Base-by-base conservation (phyloP, 2,888 invertebrate genomes). In the Heteromyza rotundicornis region DNA sequence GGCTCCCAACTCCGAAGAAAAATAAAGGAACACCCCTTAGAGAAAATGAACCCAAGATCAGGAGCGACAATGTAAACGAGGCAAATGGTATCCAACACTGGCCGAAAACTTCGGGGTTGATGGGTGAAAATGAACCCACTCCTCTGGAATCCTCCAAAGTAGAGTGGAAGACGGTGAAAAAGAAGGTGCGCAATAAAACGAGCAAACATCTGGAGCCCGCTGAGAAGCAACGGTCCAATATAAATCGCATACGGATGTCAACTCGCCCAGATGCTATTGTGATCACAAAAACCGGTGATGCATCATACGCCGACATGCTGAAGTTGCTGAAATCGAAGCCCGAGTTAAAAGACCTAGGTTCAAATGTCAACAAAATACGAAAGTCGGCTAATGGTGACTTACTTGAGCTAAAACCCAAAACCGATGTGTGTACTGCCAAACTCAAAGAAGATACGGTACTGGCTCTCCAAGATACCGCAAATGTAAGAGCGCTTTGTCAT, bases 341-440 rank as follows among this genome's bases (percentile, higher is more conserved):
- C 8, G 36, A 49, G 27, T 17, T 60, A 5, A 60, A 60, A 24
- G 60, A 60, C n/a, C 32, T 49, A 10, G 55, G 55, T 1, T 54
- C 55, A 24, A 55, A 40, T 17, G 50, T 49, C 2, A 55, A 47
- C 32, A 54, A 23, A 17, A 60, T 55, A 8, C 16, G 60, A 20
- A 55, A 50, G n/a, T 55, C 55, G 2, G 23, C 14, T 14, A 55
- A 55, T 22, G 55, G 49, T 16, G 60, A 55, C 12, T 16, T 55
- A 14, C 35, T 60, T 10, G 35, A 55, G 24, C 32, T 60, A 2
- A 54, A 55, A 0, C 14, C 16, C 1, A 47, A 19, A n/a, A 22
- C 36, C 8, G 17, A 27, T 12, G 12, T 2, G n/a, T 7, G 36
- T 14, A 55, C 23, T 22, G 35, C n/a, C 16, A 52, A 52, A 12